Base-by-base conservation (phyloP, 2,113 vertebrate genomes). In the Micromys minutus region DNA sequence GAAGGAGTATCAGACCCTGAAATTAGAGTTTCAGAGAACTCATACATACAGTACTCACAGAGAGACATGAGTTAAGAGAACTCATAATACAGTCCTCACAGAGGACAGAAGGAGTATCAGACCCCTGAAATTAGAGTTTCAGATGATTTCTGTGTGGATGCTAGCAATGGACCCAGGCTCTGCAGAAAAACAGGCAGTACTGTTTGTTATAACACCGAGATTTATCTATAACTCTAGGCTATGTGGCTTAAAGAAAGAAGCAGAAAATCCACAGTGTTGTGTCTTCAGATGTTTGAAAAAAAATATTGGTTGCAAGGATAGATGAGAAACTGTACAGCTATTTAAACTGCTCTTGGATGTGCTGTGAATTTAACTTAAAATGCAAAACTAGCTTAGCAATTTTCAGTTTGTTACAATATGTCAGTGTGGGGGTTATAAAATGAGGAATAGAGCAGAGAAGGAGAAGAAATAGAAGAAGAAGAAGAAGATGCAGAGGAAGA, bases 21-120 rank as follows among this genome's bases (percentile, higher is more conserved):
- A 61, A 61, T 83, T 83, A 2, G 39, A 42, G 26, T 31, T 39
- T 29, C 80, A n/a, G n/a, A n/a, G n/a, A n/a, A n/a, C n/a, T n/a
- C n/a, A n/a, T n/a, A n/a, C n/a, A n/a, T n/a, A n/a, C n/a, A n/a
- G n/a, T n/a, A n/a, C n/a, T n/a, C n/a, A n/a, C n/a, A n/a, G n/a
- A n/a, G n/a, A n/a, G n/a, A n/a, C n/a, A 19, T 0, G 0, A 42
- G 7, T 61, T 63, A 69, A 29, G 12, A 52, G 1, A 61, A 24
- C 61, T 11, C 34, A 45, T 55, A 7, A 67, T 36, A 26, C 5
- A 10, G n/a, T 83, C 13, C 13, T n/a, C n/a, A 61, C 39, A 42
- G 57, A 19, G n/a, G 24, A 2, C 7, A 83, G 15, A 42, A 61
- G 21, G 2, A 1, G 15, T 4, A 1, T 29, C 24, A 63, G 24